These are phyloP conservation scores for Phalera bucephala DNA, from an alignment of 2,888 invertebrate genomes.

Conservation along the genomic window DNA sequence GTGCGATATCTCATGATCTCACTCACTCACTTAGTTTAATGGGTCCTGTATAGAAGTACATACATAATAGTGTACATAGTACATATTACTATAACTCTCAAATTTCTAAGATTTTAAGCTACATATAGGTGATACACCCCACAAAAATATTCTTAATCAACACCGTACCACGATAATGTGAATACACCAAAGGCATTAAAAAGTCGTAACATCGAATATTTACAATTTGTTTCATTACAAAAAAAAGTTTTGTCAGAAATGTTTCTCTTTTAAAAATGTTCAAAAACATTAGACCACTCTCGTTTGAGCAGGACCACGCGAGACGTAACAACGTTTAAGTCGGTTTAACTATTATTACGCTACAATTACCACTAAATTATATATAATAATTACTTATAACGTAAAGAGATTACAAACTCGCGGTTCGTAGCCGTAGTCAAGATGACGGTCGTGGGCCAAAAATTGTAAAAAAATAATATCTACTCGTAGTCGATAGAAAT, in stretches of 20 bases:
- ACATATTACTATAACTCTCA: no score
- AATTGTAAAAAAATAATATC: constrained; percentile 23
- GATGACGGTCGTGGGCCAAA: constrained; percentile 14
- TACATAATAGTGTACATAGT: no score
- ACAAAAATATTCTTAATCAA: no score
- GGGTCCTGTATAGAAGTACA: no score
- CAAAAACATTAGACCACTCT: constrained; percentile 10
- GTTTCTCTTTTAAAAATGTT: constrained; percentile 11
- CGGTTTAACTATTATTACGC: constrained; percentile 4
- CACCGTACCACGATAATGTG: no score
- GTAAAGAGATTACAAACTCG: constrained; percentile 32
- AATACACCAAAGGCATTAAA: no score
- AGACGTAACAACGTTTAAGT: constrained; percentile 10
- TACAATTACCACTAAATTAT: constrained; percentile 22
- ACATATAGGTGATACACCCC: no score
- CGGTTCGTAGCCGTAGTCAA: constrained; percentile 10
- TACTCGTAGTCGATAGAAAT: constrained; percentile 21
- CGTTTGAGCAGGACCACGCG: constrained; percentile 27
- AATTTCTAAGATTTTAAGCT: no score
- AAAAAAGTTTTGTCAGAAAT: constrained; percentile 16
- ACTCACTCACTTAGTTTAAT: no score
- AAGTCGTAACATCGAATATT: constrained; percentile 9
- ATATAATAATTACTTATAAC: constrained; percentile 37
- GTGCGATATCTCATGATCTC: no score
- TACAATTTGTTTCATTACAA: constrained; percentile 21